A percentile compares a stretch with the other conserved stretches of the same genome.
Conservation (phyloP, 1,140 invertebrate species). For the Drosophila nebulosa region DNA sequence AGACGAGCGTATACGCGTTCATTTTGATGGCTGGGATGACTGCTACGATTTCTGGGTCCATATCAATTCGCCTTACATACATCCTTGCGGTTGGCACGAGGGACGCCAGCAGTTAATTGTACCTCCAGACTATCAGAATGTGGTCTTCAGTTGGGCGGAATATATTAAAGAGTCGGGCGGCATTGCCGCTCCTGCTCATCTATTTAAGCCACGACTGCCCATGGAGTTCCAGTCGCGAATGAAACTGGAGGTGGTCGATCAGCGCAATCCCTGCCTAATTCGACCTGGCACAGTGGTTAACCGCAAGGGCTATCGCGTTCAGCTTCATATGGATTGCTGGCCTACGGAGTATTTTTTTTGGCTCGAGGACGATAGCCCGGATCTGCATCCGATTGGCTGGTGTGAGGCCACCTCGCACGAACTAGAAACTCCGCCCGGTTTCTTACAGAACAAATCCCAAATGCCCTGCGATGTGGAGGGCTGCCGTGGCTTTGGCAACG, state of each 20-base stretch:
- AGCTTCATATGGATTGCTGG: slow-evolving; percentile 96
- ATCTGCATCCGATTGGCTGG: slow-evolving; percentile 96
- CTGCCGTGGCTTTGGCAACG: slow-evolving; percentile 90
- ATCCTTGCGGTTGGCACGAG: slow-evolving; percentile 96
- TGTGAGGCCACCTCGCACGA: slow-evolving; percentile 93
- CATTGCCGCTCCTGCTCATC: slow-evolving; percentile 88
- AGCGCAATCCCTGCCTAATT: slow-evolving; percentile 87
- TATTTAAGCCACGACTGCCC: slow-evolving; percentile 90
- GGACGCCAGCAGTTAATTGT: slow-evolving; percentile 90
- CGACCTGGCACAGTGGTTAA: slow-evolving; percentile 92
- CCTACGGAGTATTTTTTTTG: slow-evolving; percentile 92
- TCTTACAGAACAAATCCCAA: slow-evolving; percentile 21
- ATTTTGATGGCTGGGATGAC: slow-evolving; percentile 97
- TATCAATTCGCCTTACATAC: slow-evolving; percentile 93
- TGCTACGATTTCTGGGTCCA: slow-evolving; percentile 97
- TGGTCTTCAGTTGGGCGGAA: slow-evolving; percentile 91
- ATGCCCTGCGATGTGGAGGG: slow-evolving; percentile 87
- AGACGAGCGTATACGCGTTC: slow-evolving; percentile 92
- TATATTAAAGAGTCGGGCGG: slow-evolving; percentile 89
- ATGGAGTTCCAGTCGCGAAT: slow-evolving; percentile 93
- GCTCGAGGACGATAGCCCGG: slow-evolving; percentile 94
- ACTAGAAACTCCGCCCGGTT: slow-evolving; percentile 88
- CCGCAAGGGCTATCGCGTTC: slow-evolving; percentile 88
- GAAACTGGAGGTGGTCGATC: slow-evolving; percentile 95
- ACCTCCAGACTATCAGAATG: slow-evolving; percentile 87